Conservation (phyloP, 2,888 invertebrate genomes). For the Amaurobius ferox region DNA sequence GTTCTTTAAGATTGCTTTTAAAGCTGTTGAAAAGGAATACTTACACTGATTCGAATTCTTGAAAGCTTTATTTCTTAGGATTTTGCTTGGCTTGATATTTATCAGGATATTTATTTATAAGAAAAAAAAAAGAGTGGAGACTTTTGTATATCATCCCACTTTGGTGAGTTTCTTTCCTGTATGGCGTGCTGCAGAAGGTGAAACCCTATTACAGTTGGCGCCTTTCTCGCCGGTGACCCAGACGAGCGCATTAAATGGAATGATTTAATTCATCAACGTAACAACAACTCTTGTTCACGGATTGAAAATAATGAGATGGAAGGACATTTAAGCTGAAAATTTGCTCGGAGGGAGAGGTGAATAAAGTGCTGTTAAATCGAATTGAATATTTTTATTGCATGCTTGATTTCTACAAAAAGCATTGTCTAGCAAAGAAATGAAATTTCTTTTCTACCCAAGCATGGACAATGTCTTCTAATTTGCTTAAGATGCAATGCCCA, state of each 20-base stretch:
- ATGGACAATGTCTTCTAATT: slow-evolving; percentile 2
- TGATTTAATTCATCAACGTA: slow-evolving; percentile 29
- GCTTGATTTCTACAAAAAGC: background rate
- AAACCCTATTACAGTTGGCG: slow-evolving; percentile 48
- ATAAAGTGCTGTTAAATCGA: background rate
- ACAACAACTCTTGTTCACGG: slow-evolving; percentile 10
- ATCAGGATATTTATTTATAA: slow-evolving; percentile 59
- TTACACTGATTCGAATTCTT: slow-evolving; percentile 62
- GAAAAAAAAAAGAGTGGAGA: background rate
- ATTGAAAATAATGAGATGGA: slow-evolving; percentile 15
- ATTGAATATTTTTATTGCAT: background rate
- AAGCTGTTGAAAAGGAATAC: slow-evolving; percentile 62
- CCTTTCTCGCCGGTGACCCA: slow-evolving; percentile 13
- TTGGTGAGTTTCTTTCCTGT: background rate
- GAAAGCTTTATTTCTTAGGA: slow-evolving; percentile 53
- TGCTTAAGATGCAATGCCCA: background rate
- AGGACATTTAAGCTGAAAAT: background rate
- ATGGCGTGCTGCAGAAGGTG: slow-evolving; percentile 38
- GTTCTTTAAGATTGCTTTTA: slow-evolving; percentile 71
- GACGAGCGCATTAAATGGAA: slow-evolving; percentile 21
- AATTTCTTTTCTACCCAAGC: too few species aligned
- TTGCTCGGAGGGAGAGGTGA: background rate
- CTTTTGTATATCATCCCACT: background rate
- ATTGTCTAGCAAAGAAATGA: background rate
- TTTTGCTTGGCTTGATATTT: slow-evolving; percentile 55